phyloP scores from a whole-genome alignment of 2,797 vertebrate species.

The Cuculus canorus region DNA sequence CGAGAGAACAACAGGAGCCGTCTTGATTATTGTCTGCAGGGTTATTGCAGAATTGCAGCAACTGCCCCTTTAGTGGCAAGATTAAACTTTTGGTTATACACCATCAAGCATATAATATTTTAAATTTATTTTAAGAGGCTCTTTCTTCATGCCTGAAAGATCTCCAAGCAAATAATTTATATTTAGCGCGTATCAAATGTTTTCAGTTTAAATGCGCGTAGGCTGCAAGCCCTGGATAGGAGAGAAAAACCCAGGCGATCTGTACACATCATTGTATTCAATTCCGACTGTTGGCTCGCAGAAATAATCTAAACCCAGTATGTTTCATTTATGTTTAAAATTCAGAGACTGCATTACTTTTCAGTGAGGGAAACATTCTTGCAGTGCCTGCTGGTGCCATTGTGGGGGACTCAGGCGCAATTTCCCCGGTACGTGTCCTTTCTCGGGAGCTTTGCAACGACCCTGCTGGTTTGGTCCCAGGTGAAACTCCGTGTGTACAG shows the following conservation, averaged over 20 bases:
- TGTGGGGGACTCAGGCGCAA: conserved; percentile 40
- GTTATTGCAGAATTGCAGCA: conserved; percentile 78
- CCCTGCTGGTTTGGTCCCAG: neutral
- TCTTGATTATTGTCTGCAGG: conserved; percentile 80
- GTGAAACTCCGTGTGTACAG: neutral
- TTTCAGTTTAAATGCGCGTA: conserved; percentile 78
- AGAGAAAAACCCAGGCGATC: conserved; percentile 72
- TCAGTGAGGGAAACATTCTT: conserved; percentile 62
- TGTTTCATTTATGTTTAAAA: conserved; percentile 74
- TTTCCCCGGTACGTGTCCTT: conserved; percentile 8
- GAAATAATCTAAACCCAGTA: conserved; percentile 75
- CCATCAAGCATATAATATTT: conserved; percentile 83
- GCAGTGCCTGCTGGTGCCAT: conserved; percentile 53
- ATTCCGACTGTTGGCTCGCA: conserved; percentile 70
- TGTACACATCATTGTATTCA: conserved; percentile 75
- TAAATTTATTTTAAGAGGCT: conserved; percentile 83
- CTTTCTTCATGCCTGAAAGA: conserved; percentile 82
- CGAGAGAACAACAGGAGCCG: conserved; percentile 78
- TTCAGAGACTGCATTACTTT: conserved; percentile 76
- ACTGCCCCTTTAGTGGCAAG: conserved; percentile 77
- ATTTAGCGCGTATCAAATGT: conserved; percentile 77
- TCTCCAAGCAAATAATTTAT: conserved; percentile 79
- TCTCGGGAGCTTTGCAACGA: neutral
- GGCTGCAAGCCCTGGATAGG: conserved; percentile 76
- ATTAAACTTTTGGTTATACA: conserved; percentile 83